A percentile compares a stretch with the other conserved stretches of the same genome.
These are phyloP conservation scores for Oceanodroma leucorhoa DNA, from an alignment of 2,797 vertebrate species.

Conservation along the genomic window DNA sequence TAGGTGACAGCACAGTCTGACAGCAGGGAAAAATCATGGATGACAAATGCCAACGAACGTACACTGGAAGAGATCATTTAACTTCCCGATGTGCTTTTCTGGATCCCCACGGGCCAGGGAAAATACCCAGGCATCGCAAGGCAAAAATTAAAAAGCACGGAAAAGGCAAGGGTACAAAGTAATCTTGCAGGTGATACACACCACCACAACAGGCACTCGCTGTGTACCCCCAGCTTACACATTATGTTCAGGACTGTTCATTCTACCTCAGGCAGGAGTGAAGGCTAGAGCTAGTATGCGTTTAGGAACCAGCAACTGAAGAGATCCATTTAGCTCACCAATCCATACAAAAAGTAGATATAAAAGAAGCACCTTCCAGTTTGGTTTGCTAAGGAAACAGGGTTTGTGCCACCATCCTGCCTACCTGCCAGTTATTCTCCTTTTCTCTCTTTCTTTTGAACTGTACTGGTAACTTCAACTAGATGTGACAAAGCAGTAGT, in stretches of 20 bases:
- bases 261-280: background rate
- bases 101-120: background rate
- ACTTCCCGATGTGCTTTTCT: background rate
- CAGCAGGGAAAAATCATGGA: background rate
- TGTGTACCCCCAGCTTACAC: background rate
- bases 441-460: background rate
- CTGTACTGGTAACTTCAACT: background rate
- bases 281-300: background rate
- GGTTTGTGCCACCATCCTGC: background rate
- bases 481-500: background rate
- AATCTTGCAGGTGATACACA: background rate
- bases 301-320: background rate
- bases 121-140: background rate
- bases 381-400: background rate
- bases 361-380: background rate
- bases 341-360: background rate
- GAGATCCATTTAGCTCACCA: background rate
- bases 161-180: background rate
- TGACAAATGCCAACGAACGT: background rate
- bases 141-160: background rate
- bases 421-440: background rate
- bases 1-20: background rate
- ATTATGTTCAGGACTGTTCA: background rate
- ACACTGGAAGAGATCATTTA: background rate
- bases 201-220: background rate